phyloP scores from a whole-genome alignment of 2,888 invertebrate genomes.

The Watsonalla binaria region DNA sequence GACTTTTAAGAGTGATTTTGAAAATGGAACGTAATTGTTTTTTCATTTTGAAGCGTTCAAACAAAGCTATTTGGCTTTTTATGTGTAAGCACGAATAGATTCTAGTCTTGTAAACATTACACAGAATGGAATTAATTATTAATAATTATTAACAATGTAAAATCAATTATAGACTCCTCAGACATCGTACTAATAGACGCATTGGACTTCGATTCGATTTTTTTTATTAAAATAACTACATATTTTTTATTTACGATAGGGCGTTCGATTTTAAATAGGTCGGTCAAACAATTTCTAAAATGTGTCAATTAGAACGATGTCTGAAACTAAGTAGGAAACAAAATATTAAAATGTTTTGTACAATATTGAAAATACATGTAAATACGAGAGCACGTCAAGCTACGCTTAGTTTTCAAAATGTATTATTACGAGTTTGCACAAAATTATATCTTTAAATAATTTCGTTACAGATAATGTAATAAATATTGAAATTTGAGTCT shows the following conservation, averaged over 20 bases:
- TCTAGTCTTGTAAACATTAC: constrained; percentile 41
- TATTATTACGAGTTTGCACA: constrained; percentile 35
- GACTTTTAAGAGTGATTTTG: not conserved
- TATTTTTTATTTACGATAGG: constrained; percentile 2
- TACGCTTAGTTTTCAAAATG: constrained; percentile 50
- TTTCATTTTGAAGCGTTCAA: not conserved
- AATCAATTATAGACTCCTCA: not conserved
- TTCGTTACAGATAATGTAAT: constrained; percentile 11
- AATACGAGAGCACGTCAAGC: constrained; percentile 40
- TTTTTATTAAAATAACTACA: not conserved
- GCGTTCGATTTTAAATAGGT: constrained; percentile 18
- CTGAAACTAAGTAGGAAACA: constrained; percentile 47
- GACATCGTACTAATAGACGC: not conserved
- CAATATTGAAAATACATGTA: constrained; percentile 37
- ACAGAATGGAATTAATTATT: constrained; percentile 12
- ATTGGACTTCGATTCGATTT: not conserved
- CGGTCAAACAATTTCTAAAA: constrained; percentile 12
- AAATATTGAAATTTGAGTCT: constrained; percentile 27
- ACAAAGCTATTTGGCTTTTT: not conserved
- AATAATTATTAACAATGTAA: not conserved
- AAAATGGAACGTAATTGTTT: constrained; percentile 3
- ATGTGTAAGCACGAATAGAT: constrained; percentile 32
- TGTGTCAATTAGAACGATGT: constrained; percentile 3
- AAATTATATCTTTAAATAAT: constrained; percentile 22
- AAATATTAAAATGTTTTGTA: constrained; percentile 68